These are phyloP conservation scores for Hippotragus niger DNA, from an alignment of 2,113 vertebrate species.

Conservation along the genomic window DNA sequence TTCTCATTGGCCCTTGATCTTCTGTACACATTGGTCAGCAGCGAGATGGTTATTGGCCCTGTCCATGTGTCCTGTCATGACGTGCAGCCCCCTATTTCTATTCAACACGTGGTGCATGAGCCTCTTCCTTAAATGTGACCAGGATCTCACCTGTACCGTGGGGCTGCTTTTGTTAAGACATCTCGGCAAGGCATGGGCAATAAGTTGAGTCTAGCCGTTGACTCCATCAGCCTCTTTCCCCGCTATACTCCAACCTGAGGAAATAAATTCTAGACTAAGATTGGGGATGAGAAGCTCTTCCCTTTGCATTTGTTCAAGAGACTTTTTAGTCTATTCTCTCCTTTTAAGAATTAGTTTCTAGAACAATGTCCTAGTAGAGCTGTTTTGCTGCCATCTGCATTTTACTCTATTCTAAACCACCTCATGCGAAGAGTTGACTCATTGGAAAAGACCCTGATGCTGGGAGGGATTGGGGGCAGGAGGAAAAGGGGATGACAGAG, in stretches of 20 bases:
- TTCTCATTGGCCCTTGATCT: not conserved
- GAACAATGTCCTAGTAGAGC: not conserved
- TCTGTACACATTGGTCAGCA: not conserved
- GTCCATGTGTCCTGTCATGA: not conserved
- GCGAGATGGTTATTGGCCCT: not conserved
- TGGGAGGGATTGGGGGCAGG: too few species aligned
- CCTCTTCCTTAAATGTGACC: not conserved
- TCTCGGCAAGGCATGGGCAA: not conserved
- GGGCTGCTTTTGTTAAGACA: not conserved
- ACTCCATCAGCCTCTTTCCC: not conserved
- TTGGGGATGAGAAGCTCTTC: not conserved
- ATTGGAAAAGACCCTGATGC: too few species aligned
- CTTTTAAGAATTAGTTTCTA: conserved; percentile 9
- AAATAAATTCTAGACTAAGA: not conserved
- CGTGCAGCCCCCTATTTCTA: not conserved
- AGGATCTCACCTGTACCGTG: not conserved
- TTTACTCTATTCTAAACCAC: not conserved
- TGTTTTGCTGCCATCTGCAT: not conserved
- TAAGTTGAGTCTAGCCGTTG: not conserved
- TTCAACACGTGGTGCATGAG: not conserved
- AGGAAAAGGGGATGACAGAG: too few species aligned
- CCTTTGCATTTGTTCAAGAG: not conserved
- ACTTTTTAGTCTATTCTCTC: not conserved
- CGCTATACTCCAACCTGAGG: not conserved
- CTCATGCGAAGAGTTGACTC: too few species aligned